Conservation (phyloP, 2,888 invertebrate genomes). For the Nysson spinosus region DNA sequence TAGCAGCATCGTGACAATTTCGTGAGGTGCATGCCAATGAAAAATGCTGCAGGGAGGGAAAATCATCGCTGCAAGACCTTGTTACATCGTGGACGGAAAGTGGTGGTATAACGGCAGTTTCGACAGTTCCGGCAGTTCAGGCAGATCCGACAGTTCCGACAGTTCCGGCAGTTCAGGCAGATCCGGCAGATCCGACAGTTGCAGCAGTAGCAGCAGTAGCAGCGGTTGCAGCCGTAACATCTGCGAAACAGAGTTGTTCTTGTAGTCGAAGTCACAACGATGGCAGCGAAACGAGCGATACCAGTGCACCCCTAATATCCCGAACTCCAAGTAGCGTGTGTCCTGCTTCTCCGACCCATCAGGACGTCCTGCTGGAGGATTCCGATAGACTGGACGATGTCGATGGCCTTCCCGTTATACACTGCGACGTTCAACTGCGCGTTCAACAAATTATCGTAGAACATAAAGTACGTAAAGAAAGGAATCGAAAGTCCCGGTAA, state of each 20-base stretch:
- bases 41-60: too few relatives aligned
- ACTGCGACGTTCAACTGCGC: slow-evolving; percentile 86
- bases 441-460: slow-evolving; percentile 90
- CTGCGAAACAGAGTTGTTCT: slow-evolving; percentile 62
- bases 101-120: slow-evolving; percentile 46
- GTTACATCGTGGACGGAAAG: slow-evolving; percentile 61
- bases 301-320: slow-evolving; percentile 78
- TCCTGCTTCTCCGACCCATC: slow-evolving; percentile 80
- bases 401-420: slow-evolving; percentile 86
- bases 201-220: too few relatives aligned
- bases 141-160: too few relatives aligned
- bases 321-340: slow-evolving; percentile 81
- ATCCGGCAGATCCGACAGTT: too few relatives aligned
- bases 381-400: slow-evolving; percentile 80
- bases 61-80: slow-evolving; percentile 56
- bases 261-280: slow-evolving; percentile 65
- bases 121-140: too few relatives aligned
- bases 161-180: too few relatives aligned
- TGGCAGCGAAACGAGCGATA: slow-evolving; percentile 72
- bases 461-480: slow-evolving; percentile 82
- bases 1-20: too few relatives aligned
- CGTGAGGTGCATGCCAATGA: too few relatives aligned
- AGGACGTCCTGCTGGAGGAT: slow-evolving; percentile 70
- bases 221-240: slow-evolving; percentile 55
- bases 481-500: neutral